phyloP scores from a whole-genome alignment of 1,140 invertebrate genomes.

The Drosophila santomea region DNA sequence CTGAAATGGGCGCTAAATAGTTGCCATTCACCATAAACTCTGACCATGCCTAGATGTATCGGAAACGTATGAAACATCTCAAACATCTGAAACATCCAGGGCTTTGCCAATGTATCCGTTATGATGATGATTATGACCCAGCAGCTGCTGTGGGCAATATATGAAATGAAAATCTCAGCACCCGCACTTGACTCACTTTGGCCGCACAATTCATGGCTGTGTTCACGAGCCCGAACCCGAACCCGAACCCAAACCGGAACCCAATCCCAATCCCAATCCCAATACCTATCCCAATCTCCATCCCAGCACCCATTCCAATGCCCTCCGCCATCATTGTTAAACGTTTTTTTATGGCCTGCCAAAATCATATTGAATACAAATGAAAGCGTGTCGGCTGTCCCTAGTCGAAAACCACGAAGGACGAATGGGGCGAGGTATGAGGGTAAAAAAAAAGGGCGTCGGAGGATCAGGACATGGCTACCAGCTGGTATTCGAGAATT shows the following conservation, averaged over 20 bases:
- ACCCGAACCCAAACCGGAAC: slow-evolving; percentile 12
- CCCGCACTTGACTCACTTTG: slow-evolving; percentile 43
- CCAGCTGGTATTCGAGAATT: not conserved
- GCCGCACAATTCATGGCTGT: slow-evolving; percentile 35
- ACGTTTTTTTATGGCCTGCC: slow-evolving; percentile 60
- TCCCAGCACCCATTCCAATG: not conserved
- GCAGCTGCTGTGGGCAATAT: slow-evolving; percentile 49
- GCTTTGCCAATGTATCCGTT: slow-evolving; percentile 10
- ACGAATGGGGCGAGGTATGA: not conserved
- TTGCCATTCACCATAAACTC: slow-evolving; percentile 37
- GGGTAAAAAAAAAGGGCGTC: not conserved
- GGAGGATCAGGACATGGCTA: not conserved
- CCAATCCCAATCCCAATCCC: not conserved
- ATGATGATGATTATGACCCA: slow-evolving; percentile 51
- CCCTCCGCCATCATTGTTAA: slow-evolving; percentile 17
- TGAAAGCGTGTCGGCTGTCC: slow-evolving; percentile 29
- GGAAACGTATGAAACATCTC: slow-evolving; percentile 12
- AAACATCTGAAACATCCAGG: slow-evolving; percentile 10
- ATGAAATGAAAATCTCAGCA: slow-evolving; percentile 52
- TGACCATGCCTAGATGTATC: slow-evolving; percentile 18
- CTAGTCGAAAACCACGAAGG: too few relatives aligned
- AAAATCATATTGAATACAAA: slow-evolving; percentile 63
- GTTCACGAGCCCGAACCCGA: not conserved
- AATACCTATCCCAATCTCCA: not conserved
- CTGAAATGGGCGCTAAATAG: slow-evolving; percentile 31